Evolutionary conservation across 2,888 invertebrate genomes (phyloP).

Genomic region (Pseudanteris insignis): DNA sequence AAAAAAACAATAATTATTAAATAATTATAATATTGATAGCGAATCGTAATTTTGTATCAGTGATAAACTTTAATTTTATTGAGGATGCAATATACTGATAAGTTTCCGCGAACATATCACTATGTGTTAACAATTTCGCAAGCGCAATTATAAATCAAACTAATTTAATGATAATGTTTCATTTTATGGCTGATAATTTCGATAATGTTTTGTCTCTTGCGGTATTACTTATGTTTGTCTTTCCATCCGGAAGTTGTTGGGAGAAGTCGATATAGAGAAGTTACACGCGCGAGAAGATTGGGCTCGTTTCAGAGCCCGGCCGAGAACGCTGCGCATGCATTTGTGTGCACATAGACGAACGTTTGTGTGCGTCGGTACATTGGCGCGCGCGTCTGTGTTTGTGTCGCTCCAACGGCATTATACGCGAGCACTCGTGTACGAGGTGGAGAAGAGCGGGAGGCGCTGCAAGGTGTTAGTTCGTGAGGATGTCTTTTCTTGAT

Average conservation of each 20-base stretch:
- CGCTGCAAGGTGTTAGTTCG: slow-evolving; percentile 45
- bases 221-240: slow-evolving; percentile 44
- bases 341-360: background rate
- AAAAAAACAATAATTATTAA: too few species aligned
- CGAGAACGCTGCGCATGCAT: slow-evolving; percentile 10
- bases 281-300: slow-evolving; percentile 45
- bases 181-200: slow-evolving; percentile 34
- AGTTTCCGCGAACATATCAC: too few species aligned
- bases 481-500: slow-evolving; percentile 42
- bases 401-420: slow-evolving; percentile 3
- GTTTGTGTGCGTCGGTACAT: background rate
- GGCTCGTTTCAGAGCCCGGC: slow-evolving; percentile 36
- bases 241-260: slow-evolving; percentile 34
- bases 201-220: slow-evolving; percentile 37
- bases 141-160: slow-evolving; percentile 9
- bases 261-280: slow-evolving; percentile 43
- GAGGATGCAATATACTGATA: too few species aligned
- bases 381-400: slow-evolving; percentile 1
- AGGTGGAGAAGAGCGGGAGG: slow-evolving; percentile 1
- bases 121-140: background rate
- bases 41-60: too few species aligned
- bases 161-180: slow-evolving; percentile 27
- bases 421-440: slow-evolving; percentile 1
- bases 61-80: too few species aligned
- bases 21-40: too few species aligned